These are phyloP conservation scores for Incurvaria masculella DNA, from an alignment of 2,888 invertebrate genomes.

Conservation along the genomic window DNA sequence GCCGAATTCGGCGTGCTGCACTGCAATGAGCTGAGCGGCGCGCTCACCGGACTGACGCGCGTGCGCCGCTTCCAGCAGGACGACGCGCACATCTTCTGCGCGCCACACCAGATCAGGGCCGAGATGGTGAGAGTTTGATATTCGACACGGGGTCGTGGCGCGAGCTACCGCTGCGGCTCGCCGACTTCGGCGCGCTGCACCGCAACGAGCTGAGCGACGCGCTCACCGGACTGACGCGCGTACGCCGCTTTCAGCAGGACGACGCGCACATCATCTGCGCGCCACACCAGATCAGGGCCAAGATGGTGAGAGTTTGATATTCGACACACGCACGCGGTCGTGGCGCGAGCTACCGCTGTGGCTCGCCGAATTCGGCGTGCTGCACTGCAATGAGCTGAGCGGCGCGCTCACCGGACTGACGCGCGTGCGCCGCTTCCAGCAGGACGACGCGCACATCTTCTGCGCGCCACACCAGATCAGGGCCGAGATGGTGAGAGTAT, in stretches of 20 bases:
- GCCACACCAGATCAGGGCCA: too few species aligned
- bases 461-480: conserved; percentile 87
- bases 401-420: conserved; percentile 97
- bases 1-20: conserved; percentile 99
- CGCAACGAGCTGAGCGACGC: too few species aligned
- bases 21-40: conserved; percentile 92
- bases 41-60: conserved; percentile 92
- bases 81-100: conserved; percentile 98
- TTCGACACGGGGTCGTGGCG: too few species aligned
- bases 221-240: too few species aligned
- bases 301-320: conserved; percentile 68
- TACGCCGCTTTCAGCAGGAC: too few species aligned
- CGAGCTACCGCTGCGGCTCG: too few species aligned
- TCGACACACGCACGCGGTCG: conserved; percentile 68
- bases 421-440: conserved; percentile 95
- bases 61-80: conserved; percentile 99
- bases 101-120: conserved; percentile 78
- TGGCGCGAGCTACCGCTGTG: conserved; percentile 96
- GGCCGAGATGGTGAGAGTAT: conserved; percentile 72
- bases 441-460: conserved; percentile 99
- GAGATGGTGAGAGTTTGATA: conserved; percentile 81
- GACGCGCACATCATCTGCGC: too few species aligned
- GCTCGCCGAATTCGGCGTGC: conserved; percentile 96
- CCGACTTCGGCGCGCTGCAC: too few species aligned
- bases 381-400: conserved; percentile 93